These are phyloP conservation scores for Salvelinus sp. DNA, from an alignment of 2,113 vertebrate genomes.

Conservation along the genomic window DNA sequence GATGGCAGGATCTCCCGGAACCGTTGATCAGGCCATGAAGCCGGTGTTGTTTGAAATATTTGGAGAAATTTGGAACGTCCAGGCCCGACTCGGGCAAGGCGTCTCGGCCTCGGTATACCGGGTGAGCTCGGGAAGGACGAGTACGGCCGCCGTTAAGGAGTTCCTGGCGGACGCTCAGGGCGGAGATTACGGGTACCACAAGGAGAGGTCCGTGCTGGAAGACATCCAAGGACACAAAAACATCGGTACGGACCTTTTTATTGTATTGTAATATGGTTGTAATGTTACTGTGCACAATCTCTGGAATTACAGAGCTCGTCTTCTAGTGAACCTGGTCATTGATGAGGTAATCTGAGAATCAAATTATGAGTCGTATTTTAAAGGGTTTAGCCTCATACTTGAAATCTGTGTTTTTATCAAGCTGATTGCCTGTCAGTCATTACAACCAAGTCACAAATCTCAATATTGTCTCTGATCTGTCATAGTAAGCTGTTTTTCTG, in stretches of 20 bases:
- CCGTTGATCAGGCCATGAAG: slow-evolving; percentile 70
- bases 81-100: slow-evolving; percentile 85
- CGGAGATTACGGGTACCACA: slow-evolving; percentile 86
- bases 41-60: slow-evolving; percentile 85
- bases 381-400: no score
- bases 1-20: slow-evolving; percentile 10
- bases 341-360: no score
- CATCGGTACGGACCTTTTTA: slow-evolving; percentile 77
- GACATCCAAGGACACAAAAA: slow-evolving; percentile 89
- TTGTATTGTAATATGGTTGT: no score
- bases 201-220: slow-evolving; percentile 89
- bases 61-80: slow-evolving; percentile 87
- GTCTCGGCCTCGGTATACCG: slow-evolving; percentile 89
- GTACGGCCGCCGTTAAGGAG: slow-evolving; percentile 84
- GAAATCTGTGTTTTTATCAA: no score
- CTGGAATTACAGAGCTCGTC: no score
- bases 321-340: no score
- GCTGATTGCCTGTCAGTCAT: no score
- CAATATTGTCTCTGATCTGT: no score
- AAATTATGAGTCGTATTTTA: no score
- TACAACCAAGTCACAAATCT: no score
- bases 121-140: slow-evolving; percentile 82
- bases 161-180: slow-evolving; percentile 76
- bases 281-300: no score
- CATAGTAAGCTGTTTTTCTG: no score